Conservation (phyloP, 2,888 invertebrate genomes). For the Thyatira batis region DNA sequence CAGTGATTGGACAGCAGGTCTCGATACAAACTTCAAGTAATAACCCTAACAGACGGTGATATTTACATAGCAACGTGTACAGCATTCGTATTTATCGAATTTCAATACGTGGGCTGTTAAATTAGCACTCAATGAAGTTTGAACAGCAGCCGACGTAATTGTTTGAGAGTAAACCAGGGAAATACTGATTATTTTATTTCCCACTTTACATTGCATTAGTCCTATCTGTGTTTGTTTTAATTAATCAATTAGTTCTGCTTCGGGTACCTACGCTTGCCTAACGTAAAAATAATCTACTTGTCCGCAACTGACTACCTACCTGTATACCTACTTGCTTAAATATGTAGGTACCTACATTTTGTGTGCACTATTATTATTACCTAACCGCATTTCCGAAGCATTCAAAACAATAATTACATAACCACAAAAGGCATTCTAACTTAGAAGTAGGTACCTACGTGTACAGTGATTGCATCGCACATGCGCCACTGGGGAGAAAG, state of each 20-base stretch:
- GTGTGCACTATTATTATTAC: not conserved
- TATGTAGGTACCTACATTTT: not conserved
- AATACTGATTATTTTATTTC: not conserved
- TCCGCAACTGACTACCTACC: not conserved
- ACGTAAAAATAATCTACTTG: too few species aligned
- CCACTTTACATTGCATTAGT: not conserved
- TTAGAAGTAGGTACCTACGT: constrained; percentile 23
- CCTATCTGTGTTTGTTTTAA: not conserved
- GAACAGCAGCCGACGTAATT: constrained; percentile 1
- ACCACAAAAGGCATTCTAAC: not conserved
- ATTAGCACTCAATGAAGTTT: constrained; percentile 5
- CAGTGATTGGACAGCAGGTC: not conserved
- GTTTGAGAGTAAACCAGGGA: not conserved
- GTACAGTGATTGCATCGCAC: constrained; percentile 52
- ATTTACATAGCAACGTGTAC: constrained; percentile 19
- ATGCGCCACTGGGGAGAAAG: constrained; percentile 66
- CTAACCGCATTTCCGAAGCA: not conserved
- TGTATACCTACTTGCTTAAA: not conserved
- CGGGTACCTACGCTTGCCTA: too few species aligned
- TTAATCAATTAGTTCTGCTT: not conserved
- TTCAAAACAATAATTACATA: not conserved
- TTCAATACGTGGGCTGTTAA: constrained; percentile 5
- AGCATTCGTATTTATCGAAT: constrained; percentile 2
- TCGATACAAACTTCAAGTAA: not conserved
- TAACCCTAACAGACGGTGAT: constrained; percentile 23